Base-by-base conservation (phyloP, 2,888 invertebrate genomes). In the Argynnis bischoffii region DNA sequence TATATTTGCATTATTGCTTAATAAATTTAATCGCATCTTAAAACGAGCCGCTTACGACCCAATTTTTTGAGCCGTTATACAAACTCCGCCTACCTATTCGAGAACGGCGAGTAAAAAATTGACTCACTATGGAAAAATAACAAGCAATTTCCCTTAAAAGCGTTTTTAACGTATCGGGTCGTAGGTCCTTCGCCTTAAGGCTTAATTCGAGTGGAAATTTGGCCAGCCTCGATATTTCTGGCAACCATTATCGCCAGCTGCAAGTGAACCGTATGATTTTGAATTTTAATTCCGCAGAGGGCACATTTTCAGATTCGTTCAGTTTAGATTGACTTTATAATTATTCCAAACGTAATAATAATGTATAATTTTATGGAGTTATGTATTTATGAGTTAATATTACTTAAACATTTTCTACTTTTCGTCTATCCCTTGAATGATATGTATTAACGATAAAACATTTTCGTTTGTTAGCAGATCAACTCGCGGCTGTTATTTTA, bases 51-150 rank as follows among this genome's bases (percentile, higher is more conserved):
- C 69, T 71, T 68, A 70, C 72, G 74, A 72, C 71, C 75, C 70
- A 70, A 73, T 73, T 75, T 74, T 64, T 67, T 63, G 59, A 63
- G 65, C 72, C 69, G 72, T 72, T 76, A 75, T 64, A 63, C 63
- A 72, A 66, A 56, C 69, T 55, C 71, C 75, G 75, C 75, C 76
- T 70, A 67, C 72, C 74, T 73, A 74, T 75, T 76, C 74, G 69
- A 74, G 63, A 69, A 59, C 60, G 56, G 70, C 67, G 66, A 69
- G 63, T 72, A 72, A 74, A 74, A 73, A 73, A 74, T 70, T 59
- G 56, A 64, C 67, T 70, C 71, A 57, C 68, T 69, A 69, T 67
- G 72, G 67, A 71, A 69, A 70, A 69, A 73, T 69, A 69, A 70
- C 67, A 71, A 70, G 63, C 71, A 74, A 72, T 74, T 70, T 72